Evolutionary conservation across 1,140 invertebrate genomes (phyloP), one percentile per base, ranked within the genome.

Genomic region (Pentalonia nigronervosa): DNA sequence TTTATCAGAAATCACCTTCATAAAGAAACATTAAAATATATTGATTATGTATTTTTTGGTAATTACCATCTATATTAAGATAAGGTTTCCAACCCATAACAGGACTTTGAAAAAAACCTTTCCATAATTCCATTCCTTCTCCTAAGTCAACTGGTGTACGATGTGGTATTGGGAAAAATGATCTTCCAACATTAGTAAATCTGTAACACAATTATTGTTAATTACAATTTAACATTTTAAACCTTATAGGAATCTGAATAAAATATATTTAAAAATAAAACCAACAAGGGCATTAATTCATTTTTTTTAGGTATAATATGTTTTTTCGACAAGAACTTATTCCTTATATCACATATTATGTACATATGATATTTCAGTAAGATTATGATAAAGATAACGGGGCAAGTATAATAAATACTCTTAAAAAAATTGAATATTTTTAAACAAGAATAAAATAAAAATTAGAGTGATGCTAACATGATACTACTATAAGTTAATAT

Each of bases 61-160:
- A 94, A 94, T 95, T 95, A 96, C 96, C 97, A 95, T 98, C 97
- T 56, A 98, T 95, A 95, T 98, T 98, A 7, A 98, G 95, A 94
- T 96, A 97, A 0, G 97, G 96, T 94, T 96, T 96, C 95, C 97
- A 97, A 0, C 97, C 97, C 83, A 97, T 95, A 94, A 97, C 96
- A 1, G 97, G 96, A 2, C 97, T 97, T 94, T 97, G 97, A 95
- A 97, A 98, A 84, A 97, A 95, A 1, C 97, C 97, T 83, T 96
- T 95, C 96, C 97, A 97, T 94, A 97, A 95, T 94, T 97, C 96
- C 94, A 97, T 95, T 0, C 97, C 97, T 91, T 96, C 96, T 0
- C 96, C 95, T 1, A 98, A 94, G 45, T 96, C 94, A 6, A 96
- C 90, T 0, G 95, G 91, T 45, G 84, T 67, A 34, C 56, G 81